Evolutionary conservation across 2,113 vertebrate genomes (phyloP), one percentile per base, ranked within the genome.

Genomic region (Indicator maculatus): DNA sequence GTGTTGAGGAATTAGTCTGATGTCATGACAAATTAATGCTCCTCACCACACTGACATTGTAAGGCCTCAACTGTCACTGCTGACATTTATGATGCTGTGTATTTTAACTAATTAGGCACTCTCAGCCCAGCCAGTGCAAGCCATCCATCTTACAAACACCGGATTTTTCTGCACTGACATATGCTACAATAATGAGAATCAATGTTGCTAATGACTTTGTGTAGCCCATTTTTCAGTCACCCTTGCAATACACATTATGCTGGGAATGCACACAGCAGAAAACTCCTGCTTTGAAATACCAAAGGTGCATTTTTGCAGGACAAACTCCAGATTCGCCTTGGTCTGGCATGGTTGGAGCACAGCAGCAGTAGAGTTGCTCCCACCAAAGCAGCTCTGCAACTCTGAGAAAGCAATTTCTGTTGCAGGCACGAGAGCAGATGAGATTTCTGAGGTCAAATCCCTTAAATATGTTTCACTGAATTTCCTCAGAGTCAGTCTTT

Each of bases 171-270:
- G 76, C 89, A 77, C 53, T 69, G 72, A 67, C 91, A 95, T 95
- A 96, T 96, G 95, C 90, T 95, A 77, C 89, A 88, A 64, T 95
- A 96, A 95, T 93, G 94, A 96, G 89, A 95, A 93, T 88, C 94
- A 39, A 39, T 94, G 93, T 83, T 77, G 82, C 87, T 95, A 95
- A 97, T 93, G 91, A 78, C 86, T 91, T 86, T 91, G 76, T 12
- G 10, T 61, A 89, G 83, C 75, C 89, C 85, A 86, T 89, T 93
- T 93, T 95, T 94, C 89, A 93, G 91, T 72, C 88, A 95, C 90
- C 91, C 95, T 83, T 94, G 83, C 50, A 94, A 93, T 39, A n/a
- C 24, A 69, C 58, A 20, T 90, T 65, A 30, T 44, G 14, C 44
- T 65, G 18, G 27, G 44, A 75, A 65, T 4, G 20, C 44, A 71